Base-by-base conservation (phyloP, 53 echinoderm and acorn worm species). In the Pentamera pediparva region DNA sequence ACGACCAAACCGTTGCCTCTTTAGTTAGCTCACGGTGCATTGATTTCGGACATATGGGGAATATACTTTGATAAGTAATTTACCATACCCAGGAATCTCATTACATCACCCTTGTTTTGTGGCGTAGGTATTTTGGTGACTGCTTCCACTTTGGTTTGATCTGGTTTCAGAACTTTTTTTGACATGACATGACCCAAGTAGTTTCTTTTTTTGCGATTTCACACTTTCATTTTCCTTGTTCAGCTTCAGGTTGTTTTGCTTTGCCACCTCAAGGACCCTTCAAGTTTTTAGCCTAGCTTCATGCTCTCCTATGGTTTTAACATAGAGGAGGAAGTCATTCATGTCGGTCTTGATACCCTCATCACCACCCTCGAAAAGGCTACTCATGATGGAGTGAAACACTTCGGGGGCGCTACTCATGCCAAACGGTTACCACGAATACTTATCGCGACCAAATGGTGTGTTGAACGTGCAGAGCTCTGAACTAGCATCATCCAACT, bases 251-350 rank as follows among this genome's bases (percentile, higher is more conserved):
- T 64, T 80, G 27, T 59, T 81, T 25, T 80, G 60, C 17, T 51
- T 74, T 10, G 74, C 85, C 55, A 56, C 37, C 5, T 59, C 36
- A 13, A 85, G 33, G 59, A 86, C 79, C 35, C 58, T 54, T 41
- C 65, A n/a, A n/a, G n/a, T n/a, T n/a, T n/a, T 64, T 70, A 81
- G 61, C 29, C 69, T 37, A 15, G 45, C 39, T 34, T 89, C 75
- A 51, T 81, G 89, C 70, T 81, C 71, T 35, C 53, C 62, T 0
- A 24, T 35, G 67, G 69, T 59, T 70, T 39, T 56, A 35, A 74
- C 89, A 47, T 81, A 61, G 6, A 89, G 50, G 29, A 89, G 50
- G 10, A 84, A 84, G 59, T 89, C 89, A 58, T 84, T 84, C 75
- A 85, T 85, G 13, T 81, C 64, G 35, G 81, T 81, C 39, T 83